Conservation (phyloP, 2,797 vertebrate species). For the Anabacerthia variegaticeps region DNA sequence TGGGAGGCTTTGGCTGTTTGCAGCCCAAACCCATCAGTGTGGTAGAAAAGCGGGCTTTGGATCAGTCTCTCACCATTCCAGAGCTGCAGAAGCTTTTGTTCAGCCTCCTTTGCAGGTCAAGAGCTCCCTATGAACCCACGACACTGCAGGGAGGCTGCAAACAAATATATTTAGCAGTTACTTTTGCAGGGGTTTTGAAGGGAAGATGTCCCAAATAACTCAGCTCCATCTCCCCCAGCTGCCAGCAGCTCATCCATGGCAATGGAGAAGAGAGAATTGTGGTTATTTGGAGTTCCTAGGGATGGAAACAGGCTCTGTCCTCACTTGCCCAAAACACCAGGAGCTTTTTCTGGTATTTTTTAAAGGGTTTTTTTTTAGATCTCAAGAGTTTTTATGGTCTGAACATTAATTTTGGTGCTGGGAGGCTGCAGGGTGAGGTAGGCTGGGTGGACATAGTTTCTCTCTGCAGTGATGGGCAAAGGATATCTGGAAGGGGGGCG, state of each 20-base stretch:
- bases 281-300: not conserved
- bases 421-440: not conserved
- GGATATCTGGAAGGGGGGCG: not conserved
- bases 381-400: accelerated
- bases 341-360: no score
- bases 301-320: not conserved
- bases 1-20: not conserved
- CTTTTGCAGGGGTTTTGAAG: not conserved
- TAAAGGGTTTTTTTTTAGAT: not conserved
- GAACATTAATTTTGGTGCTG: not conserved
- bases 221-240: not conserved
- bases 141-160: not conserved
- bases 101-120: not conserved
- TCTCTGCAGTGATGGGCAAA: not conserved
- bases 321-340: not conserved
- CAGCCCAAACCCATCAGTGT: not conserved
- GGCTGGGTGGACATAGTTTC: not conserved
- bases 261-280: accelerated
- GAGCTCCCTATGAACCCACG: not conserved
- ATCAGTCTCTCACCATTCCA: not conserved
- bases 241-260: not conserved
- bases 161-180: not conserved
- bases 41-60: not conserved
- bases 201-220: not conserved
- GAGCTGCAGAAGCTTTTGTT: not conserved